A percentile compares a stretch with the other conserved stretches of the same genome.
Conservation (phyloP, 1,140 invertebrate species). For the Dreissena polymorpha region DNA sequence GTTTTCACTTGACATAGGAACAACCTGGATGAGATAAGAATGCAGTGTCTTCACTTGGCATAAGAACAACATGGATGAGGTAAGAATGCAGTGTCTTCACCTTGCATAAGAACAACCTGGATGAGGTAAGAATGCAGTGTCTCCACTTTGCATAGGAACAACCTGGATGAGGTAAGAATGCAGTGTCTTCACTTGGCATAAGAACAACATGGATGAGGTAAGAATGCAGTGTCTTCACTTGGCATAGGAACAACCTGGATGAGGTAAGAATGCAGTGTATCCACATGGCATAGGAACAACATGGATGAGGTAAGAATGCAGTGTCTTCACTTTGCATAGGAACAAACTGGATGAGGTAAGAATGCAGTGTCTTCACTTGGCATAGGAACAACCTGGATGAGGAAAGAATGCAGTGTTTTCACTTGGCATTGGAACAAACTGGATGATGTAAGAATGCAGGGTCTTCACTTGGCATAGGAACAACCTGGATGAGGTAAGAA, state of each 20-base stretch:
- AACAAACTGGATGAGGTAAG: slow-evolving; percentile 79
- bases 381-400: slow-evolving; percentile 80
- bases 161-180: slow-evolving; percentile 78
- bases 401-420: slow-evolving; percentile 59
- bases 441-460: no score
- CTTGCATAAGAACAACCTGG: slow-evolving; percentile 78
- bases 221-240: slow-evolving; percentile 74
- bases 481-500: no score
- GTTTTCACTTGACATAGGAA: no score
- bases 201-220: slow-evolving; percentile 80
- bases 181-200: slow-evolving; percentile 80
- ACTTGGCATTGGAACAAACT: no score
- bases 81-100: slow-evolving; percentile 77
- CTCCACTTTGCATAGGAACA: slow-evolving; percentile 77
- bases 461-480: no score
- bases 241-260: slow-evolving; percentile 79
- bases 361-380: slow-evolving; percentile 76
- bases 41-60: slow-evolving; percentile 79
- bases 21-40: slow-evolving; percentile 78
- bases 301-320: slow-evolving; percentile 78
- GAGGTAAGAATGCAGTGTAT: slow-evolving; percentile 77
- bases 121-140: slow-evolving; percentile 78
- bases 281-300: slow-evolving; percentile 78
- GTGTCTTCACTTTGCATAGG: slow-evolving; percentile 80
- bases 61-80: slow-evolving; percentile 79